Percentiles rank a stretch among this genome's conserved stretches.
Conservation (phyloP, 2,888 invertebrate genomes). For the Cataglyphis livida region DNA sequence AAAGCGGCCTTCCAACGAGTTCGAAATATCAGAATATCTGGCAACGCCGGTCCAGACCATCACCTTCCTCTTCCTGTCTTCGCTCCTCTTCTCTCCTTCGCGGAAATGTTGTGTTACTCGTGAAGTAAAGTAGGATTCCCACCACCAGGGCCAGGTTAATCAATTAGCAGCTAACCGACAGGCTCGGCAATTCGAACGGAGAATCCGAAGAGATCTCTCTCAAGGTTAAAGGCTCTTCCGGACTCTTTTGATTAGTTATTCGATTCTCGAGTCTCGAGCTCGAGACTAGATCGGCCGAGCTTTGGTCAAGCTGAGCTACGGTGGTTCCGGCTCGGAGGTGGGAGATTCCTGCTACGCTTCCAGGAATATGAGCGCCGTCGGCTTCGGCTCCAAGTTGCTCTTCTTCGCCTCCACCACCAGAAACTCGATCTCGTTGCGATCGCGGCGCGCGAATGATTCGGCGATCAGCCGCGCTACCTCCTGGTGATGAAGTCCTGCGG, state of each 20-base stretch:
- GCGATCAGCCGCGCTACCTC: conserved; percentile 97
- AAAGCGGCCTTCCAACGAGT: conserved; percentile 14
- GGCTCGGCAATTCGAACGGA: conserved; percentile 62
- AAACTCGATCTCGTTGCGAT: conserved; percentile 96
- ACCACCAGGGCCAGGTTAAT: conserved; percentile 75
- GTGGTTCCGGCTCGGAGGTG: conserved; percentile 85
- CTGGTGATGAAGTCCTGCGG: conserved; percentile 84
- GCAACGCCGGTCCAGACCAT: conserved; percentile 13
- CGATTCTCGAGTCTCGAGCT: neutral
- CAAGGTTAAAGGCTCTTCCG: conserved; percentile 1
- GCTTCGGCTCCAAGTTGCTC: conserved; percentile 96
- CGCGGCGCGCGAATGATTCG: conserved; percentile 96
- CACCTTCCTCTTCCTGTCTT: neutral
- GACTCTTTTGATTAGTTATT: conserved; percentile 1
- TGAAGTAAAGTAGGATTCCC: conserved; percentile 60
- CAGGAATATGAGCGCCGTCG: conserved; percentile 95
- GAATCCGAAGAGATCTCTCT: conserved; percentile 20
- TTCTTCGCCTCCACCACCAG: conserved; percentile 97
- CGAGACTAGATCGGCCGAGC: conserved; percentile 60
- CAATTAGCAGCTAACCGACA: conserved; percentile 67
- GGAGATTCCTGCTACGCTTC: conserved; percentile 93
- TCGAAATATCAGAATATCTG: conserved; percentile 6
- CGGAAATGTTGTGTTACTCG: neutral
- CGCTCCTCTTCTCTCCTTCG: conserved; percentile 28
- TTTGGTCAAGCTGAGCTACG: conserved; percentile 73